Evolutionary conservation across 2,113 vertebrate genomes (phyloP), one percentile per base, ranked within the genome.

Genomic region (Corydoras maculifer): DNA sequence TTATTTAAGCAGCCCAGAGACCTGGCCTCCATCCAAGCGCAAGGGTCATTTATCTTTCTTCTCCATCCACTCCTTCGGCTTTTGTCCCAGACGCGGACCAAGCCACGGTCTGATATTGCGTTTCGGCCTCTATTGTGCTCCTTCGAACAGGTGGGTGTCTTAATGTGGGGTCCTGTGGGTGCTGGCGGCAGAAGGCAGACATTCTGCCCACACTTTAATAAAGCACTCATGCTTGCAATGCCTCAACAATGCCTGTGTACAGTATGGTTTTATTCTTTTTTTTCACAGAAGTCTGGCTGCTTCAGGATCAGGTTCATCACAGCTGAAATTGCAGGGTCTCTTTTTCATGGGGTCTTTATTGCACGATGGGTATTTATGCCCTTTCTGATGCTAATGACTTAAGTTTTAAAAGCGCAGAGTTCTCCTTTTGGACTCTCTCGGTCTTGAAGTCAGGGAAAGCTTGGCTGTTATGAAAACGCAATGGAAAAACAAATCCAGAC

Each of bases 131-230:
- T 77, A 84, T 83, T 87, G 86, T 88, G 86, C 85, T 84, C 83
- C 86, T 77, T 83, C 78, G 88, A 92, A 88, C 91, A 93, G 93
- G 91, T 93, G 91, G 92, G 85, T 89, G 85, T 86, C 89, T 88
- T 89, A 89, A 89, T 87, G 87, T 87, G 85, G 88, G 89, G 88
- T 92, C 87, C 87, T 89, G 87, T 79, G 86, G 78, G 80, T 75
- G 74, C 72, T 68, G 80, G 78, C 86, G 87, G 87, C 86, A 88
- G 90, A 87, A 85, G 88, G 85, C 84, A 90, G 91, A 84, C 84
- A 87, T 69, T 82, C 86, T 75, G 80, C 84, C 84, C 55, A 48
- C 86, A 86, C 90, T 92, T 93, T 84, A 83, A 84, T 77, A 85
- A 87, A 83, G 83, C 88, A 85, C 74, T 85, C 85, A 86, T 88